Evolutionary conservation across 2,113 vertebrate genomes (phyloP).

Genomic region (Petromus typicus): DNA sequence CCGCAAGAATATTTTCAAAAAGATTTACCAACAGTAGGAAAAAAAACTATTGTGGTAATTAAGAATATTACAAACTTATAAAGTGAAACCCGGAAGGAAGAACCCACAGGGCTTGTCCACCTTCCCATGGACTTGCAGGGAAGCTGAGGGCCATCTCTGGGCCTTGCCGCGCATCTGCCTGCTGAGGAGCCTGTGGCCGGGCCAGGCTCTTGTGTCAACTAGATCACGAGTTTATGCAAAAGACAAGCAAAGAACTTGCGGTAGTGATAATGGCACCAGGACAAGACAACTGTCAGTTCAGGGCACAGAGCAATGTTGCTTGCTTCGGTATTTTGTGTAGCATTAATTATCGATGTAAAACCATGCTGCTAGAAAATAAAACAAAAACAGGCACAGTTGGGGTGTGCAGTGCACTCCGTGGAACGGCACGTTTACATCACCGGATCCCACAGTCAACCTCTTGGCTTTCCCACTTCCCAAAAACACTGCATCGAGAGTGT

Average conservation of each 20-base stretch:
- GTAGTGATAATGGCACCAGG: neutral
- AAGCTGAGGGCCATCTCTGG: neutral
- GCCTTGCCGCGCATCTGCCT: neutral
- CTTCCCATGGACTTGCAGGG: neutral
- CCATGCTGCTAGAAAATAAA: neutral
- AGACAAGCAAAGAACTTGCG: neutral
- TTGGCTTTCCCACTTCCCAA: neutral
- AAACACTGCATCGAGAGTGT: neutral
- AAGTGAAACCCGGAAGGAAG: neutral
- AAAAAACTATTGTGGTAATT: slow-evolving; percentile 1
- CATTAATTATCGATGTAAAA: slow-evolving; percentile 28
- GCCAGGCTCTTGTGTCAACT: neutral
- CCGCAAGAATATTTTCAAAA: slow-evolving; percentile 49
- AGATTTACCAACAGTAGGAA: neutral
- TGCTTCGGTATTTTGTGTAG: neutral
- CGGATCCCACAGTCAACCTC: neutral
- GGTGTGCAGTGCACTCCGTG: rapidly evolving
- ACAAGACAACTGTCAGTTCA: neutral
- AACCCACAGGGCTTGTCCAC: rapidly evolving
- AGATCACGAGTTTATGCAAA: neutral
- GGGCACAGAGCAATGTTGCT: neutral
- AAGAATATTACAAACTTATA: neutral
- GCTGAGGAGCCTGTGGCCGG: neutral
- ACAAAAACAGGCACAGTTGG: neutral
- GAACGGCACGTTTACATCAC: neutral